Evolutionary conservation across 1,140 invertebrate genomes (phyloP).

Genomic region (Meloidogyne exigua): DNA sequence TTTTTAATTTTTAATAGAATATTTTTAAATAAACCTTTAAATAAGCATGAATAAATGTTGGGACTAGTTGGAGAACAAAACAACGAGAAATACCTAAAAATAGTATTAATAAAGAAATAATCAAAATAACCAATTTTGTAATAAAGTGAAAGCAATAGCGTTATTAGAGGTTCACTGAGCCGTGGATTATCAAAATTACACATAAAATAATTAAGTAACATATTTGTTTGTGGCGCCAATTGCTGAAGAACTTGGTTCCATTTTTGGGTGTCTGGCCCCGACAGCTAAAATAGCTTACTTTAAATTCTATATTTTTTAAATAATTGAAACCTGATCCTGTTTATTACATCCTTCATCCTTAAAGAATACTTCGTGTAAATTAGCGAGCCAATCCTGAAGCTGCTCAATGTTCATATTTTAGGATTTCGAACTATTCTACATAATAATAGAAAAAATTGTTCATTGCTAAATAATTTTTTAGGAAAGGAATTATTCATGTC

Average conservation of each 20-base stretch:
- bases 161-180: conserved; percentile 54
- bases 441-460: neutral
- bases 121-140: conserved; percentile 50
- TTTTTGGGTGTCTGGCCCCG: neutral
- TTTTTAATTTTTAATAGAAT: neutral
- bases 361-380: conserved; percentile 29
- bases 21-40: conserved; percentile 20
- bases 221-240: conserved; percentile 38
- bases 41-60: conserved; percentile 50
- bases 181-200: conserved; percentile 58
- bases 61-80: conserved; percentile 57
- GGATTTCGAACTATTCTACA: neutral
- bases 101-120: neutral
- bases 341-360: neutral
- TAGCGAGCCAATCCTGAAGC: conserved; percentile 35
- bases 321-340: neutral
- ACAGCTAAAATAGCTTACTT: neutral
- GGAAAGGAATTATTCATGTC: too few species aligned
- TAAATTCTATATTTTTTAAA: neutral
- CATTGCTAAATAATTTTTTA: too few species aligned
- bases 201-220: conserved; percentile 50
- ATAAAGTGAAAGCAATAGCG: conserved; percentile 56
- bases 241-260: conserved; percentile 27
- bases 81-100: conserved; percentile 48
- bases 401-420: conserved; percentile 37